A percentile compares a stretch with the other conserved stretches of the same genome.
These are phyloP conservation scores for Elephas maximus DNA, from an alignment of 2,113 vertebrate genomes.

Conservation along the genomic window DNA sequence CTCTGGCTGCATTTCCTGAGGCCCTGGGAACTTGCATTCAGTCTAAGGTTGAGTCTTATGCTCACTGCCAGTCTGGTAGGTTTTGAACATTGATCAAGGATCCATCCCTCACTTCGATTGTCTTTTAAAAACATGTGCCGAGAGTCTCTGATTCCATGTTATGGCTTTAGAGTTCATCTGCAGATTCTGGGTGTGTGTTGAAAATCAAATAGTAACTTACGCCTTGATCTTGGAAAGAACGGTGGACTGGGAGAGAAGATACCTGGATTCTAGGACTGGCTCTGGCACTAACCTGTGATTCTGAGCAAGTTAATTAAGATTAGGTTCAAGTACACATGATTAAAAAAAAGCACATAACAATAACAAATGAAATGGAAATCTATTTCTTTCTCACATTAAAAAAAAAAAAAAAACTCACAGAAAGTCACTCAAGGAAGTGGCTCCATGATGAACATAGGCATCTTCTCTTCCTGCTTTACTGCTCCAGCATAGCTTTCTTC, in stretches of 20 bases:
- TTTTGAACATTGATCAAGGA: constrained; percentile 44
- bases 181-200: background rate
- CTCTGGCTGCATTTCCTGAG: background rate
- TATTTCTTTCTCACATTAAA: background rate
- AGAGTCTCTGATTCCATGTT: background rate
- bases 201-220: background rate
- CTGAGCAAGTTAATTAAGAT: background rate
- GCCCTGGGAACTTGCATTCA: background rate
- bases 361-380: background rate
- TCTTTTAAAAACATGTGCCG: background rate
- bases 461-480: constrained; percentile 8
- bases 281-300: background rate
- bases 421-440: background rate
- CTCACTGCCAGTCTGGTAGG: too few species aligned
- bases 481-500: background rate
- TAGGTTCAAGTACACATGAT: background rate
- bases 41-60: background rate
- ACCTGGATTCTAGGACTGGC: background rate
- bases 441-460: background rate
- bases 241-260: background rate
- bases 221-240: background rate
- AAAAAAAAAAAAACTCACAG: background rate
- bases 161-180: background rate
- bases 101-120: background rate
- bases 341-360: background rate